phyloP scores from a whole-genome alignment of 2,888 invertebrate genomes.

The Chamaedrilus cognettii region DNA sequence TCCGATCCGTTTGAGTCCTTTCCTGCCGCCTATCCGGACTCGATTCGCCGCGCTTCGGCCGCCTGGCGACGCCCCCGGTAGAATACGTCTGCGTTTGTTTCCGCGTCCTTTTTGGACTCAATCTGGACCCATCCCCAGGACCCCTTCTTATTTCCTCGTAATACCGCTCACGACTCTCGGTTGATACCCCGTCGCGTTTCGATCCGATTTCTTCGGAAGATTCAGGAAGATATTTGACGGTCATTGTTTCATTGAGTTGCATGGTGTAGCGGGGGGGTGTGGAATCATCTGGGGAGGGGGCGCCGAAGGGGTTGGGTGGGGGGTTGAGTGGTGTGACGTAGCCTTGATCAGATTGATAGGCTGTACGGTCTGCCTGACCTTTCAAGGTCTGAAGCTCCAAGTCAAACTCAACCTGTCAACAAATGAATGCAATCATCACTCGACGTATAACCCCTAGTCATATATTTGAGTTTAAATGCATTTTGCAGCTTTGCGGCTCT shows the following conservation, averaged over 20 bases:
- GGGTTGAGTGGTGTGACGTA: too few relatives aligned
- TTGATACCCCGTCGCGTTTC: not conserved
- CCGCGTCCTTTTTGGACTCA: too few relatives aligned
- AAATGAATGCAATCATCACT: too few relatives aligned
- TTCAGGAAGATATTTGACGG: slow-evolving; percentile 29
- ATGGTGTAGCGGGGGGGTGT: slow-evolving; percentile 26
- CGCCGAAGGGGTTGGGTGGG: not conserved
- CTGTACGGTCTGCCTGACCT: not conserved
- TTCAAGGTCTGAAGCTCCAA: not conserved
- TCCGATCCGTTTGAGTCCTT: not conserved
- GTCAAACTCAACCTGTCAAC: slow-evolving; percentile 6
- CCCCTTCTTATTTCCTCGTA: too few relatives aligned
- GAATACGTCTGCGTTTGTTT: too few relatives aligned
- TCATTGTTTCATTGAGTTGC: slow-evolving; percentile 38
- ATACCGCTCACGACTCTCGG: not conserved
- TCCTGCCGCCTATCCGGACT: not conserved
- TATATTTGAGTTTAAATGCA: too few relatives aligned
- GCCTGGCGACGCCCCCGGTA: too few relatives aligned
- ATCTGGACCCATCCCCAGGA: too few relatives aligned
- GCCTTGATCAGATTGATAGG: too few relatives aligned
- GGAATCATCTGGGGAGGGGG: not conserved
- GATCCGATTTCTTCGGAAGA: too few relatives aligned
- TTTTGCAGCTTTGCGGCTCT: too few relatives aligned
- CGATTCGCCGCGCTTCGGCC: not conserved
- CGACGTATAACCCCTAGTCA: too few relatives aligned